Percentiles rank a stretch among this genome's conserved stretches.
Conservation (phyloP, 2,888 invertebrate species). For the Pheosia gnoma region DNA sequence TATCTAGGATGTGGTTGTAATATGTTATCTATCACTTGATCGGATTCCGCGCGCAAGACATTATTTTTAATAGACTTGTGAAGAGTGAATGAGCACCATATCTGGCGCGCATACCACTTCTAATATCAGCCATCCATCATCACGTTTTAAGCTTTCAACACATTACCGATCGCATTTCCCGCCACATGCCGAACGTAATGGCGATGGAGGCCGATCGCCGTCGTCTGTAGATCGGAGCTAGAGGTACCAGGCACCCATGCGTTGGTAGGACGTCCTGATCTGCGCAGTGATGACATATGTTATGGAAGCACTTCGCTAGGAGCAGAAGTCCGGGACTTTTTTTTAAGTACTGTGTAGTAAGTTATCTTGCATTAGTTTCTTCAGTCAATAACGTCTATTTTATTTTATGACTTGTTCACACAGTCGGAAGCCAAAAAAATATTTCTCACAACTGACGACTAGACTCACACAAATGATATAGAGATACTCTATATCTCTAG, state of each 20-base stretch:
- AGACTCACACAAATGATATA: no score
- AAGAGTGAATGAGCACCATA: constrained; percentile 1
- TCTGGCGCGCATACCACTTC: neutral
- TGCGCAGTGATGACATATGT: no score
- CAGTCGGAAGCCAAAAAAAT: no score
- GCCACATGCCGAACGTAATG: constrained; percentile 60
- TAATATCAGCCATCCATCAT: constrained; percentile 39
- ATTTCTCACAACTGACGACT: no score
- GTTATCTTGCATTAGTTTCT: no score
- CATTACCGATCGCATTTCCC: constrained; percentile 57
- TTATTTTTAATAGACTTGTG: neutral
- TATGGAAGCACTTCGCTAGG: no score
- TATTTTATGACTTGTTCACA: no score
- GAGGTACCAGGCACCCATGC: neutral
- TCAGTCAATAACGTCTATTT: no score
- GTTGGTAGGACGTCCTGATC: neutral
- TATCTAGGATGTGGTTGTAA: neutral
- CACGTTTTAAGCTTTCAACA: constrained; percentile 53
- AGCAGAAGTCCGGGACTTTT: no score
- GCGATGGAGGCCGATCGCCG: constrained; percentile 43
- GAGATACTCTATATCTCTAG: no score
- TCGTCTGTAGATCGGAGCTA: constrained; percentile 45
- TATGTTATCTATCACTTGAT: neutral
- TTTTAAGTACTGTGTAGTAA: no score
- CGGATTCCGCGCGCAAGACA: neutral